Evolutionary conservation across 2,113 vertebrate species (phyloP), one percentile per base, ranked within the genome.

Genomic region (Peucedramus taeniatus): DNA sequence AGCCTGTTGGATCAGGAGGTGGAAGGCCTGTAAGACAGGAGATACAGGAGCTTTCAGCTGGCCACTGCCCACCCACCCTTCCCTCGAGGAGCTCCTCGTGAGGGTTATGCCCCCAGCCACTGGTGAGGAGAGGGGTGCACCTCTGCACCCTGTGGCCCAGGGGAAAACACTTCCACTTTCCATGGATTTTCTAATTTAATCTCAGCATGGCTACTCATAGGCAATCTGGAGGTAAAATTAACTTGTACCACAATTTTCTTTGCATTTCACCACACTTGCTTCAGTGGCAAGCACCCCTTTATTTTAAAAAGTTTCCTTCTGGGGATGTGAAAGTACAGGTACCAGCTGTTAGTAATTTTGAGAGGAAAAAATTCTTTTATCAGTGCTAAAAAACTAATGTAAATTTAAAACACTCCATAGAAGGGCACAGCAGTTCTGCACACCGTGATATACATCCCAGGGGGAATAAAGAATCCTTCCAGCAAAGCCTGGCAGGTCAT

Each of bases 11-110:
- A 17, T 33, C 18, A 39, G 68, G 47, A 61, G 40, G 33, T 65
- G 45, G 54, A 82, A 40, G 19, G 11, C 19, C 15, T 11, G 5
- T 51, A 15, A 49, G 28, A 53, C n/a, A 56, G 42, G 33, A 5
- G 7, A 28, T 1, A 4, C 0, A 17, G 37, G 37, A 47, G 3
- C 42, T 83, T 76, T 70, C 77, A 76, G 33, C 23, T 6, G 4
- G 15, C 31, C 12, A 8, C 23, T 66, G 54, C 19, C 50, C 35
- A 53, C 19, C 19, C 11, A 21, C 19, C 13, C 40, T 42, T 84
- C 79, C 37, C 57, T 81, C 0, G 0, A 56, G 47, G 30, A 80
- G 16, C 40, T 47, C 30, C n/a, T 68, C 0, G 0, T 8, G n/a
- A 42, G 35, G 21, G 9, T 64, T 59, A 15, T 56, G 28, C 6